These are phyloP conservation scores for Cettia cetti DNA, from an alignment of 2,113 vertebrate species.

Conservation along the genomic window DNA sequence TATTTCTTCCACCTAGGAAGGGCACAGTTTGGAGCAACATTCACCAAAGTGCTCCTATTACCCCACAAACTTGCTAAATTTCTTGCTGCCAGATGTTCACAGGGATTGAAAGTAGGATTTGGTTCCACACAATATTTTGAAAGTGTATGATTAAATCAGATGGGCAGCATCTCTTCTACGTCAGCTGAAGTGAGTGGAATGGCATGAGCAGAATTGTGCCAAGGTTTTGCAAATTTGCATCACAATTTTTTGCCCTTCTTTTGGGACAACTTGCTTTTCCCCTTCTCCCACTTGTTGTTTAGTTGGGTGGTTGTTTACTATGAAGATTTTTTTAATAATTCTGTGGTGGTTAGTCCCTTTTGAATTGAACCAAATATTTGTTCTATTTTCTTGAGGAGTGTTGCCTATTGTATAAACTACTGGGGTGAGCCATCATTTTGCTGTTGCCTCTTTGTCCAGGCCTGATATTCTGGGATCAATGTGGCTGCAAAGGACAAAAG, in stretches of 20 bases:
- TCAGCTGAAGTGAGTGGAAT: background rate
- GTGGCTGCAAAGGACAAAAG: background rate
- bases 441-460: background rate
- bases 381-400: background rate
- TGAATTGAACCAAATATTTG: background rate
- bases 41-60: background rate
- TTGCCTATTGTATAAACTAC: background rate
- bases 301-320: rapidly evolving
- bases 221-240: background rate
- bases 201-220: background rate
- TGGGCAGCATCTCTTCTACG: background rate
- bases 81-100: background rate
- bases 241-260: background rate
- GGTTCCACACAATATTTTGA: background rate
- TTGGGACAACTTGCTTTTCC: background rate
- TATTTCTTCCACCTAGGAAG: background rate
- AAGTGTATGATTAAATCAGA: background rate
- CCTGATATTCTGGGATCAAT: background rate
- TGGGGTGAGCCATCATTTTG: background rate
- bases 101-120: background rate
- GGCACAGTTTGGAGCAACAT: background rate
- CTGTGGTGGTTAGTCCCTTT: background rate
- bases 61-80: background rate
- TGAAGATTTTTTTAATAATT: background rate
- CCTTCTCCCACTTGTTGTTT: background rate